Conservation (phyloP, 2,888 invertebrate genomes). For the Mythimna pallens region DNA sequence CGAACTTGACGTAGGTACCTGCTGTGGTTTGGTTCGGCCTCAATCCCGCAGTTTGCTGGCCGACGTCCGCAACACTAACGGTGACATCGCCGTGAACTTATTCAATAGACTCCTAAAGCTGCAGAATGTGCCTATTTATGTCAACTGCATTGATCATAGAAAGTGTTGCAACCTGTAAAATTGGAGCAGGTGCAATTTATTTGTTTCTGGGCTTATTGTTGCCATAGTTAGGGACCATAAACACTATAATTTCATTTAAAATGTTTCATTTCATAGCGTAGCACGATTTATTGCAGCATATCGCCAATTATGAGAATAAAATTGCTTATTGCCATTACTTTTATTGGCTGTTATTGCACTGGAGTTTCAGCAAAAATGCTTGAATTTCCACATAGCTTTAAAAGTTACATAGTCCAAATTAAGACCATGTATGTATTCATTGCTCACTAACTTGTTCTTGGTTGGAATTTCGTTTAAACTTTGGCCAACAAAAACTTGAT, state of each 20-base stretch:
- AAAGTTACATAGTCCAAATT: constrained; percentile 7
- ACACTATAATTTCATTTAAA: neutral
- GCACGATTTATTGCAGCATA: neutral
- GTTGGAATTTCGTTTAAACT: constrained; percentile 29
- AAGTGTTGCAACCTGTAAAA: neutral
- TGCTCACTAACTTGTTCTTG: neutral
- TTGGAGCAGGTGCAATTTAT: neutral
- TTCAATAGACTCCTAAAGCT: constrained; percentile 41
- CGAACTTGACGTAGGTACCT: constrained; percentile 67
- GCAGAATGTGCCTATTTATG: no score
- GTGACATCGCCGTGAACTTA: constrained; percentile 69
- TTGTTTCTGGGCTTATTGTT: neutral
- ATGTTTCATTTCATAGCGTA: neutral
- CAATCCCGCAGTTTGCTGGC: constrained; percentile 59
- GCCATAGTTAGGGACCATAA: neutral
- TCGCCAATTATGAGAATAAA: neutral
- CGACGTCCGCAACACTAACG: constrained; percentile 67
- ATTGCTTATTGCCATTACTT: constrained; percentile 1
- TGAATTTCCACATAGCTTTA: neutral
- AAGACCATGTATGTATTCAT: neutral
- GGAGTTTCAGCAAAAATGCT: neutral
- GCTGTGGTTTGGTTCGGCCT: constrained; percentile 65
- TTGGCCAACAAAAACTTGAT: constrained; percentile 17
- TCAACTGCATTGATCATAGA: constrained; percentile 17
- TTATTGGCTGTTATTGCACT: neutral